A percentile compares a stretch with the other conserved stretches of the same genome.
Evolutionary conservation across 2,888 invertebrate species (phyloP).

Genomic region (Platerodrilus igneus): DNA sequence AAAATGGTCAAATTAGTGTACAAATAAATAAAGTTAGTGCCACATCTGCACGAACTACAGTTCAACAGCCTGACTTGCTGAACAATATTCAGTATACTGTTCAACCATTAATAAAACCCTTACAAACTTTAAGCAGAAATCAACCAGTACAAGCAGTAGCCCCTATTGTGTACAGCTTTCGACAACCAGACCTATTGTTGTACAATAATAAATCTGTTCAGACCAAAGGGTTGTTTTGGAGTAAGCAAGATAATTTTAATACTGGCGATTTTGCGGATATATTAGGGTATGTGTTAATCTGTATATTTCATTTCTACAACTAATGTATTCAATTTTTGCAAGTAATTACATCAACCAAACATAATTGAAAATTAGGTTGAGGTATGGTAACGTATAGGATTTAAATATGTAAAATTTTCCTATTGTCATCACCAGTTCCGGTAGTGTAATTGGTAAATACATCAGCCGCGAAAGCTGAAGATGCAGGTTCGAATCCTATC

Average conservation of each 20-base stretch:
- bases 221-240: constrained; percentile 34
- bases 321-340: too few species aligned
- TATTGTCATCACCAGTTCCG: too few species aligned
- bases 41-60: constrained; percentile 9
- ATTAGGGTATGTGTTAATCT: constrained; percentile 68
- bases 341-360: too few species aligned
- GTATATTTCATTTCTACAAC: too few species aligned
- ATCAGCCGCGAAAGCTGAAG: too few species aligned
- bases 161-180: constrained; percentile 46
- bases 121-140: constrained; percentile 41
- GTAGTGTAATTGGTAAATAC: too few species aligned
- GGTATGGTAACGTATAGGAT: too few species aligned
- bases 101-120: constrained; percentile 36
- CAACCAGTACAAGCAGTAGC: constrained; percentile 42
- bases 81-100: constrained; percentile 11
- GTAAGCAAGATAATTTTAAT: constrained; percentile 38
- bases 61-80: constrained; percentile 17
- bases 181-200: constrained; percentile 42
- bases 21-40: constrained; percentile 13
- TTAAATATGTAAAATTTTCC: too few species aligned
- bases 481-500: too few species aligned
- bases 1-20: too few species aligned
- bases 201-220: constrained; percentile 32
- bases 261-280: constrained; percentile 68
- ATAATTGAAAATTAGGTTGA: too few species aligned